Percentiles rank a stretch among this genome's conserved stretches.
These are phyloP conservation scores for Melanostoma scalare DNA, from an alignment of 2,888 invertebrate genomes.

Conservation along the genomic window DNA sequence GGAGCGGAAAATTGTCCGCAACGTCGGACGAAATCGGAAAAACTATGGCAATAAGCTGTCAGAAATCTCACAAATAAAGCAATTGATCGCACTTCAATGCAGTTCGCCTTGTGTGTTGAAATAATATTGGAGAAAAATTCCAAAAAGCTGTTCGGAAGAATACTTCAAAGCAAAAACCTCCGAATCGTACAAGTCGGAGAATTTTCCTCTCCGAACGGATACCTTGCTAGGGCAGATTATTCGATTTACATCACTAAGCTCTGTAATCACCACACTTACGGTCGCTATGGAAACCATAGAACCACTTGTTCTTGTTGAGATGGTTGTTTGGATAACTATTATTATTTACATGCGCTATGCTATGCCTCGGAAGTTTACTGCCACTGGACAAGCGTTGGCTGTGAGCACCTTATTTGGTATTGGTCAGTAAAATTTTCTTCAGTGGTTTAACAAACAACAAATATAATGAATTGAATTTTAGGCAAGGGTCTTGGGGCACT, in stretches of 20 bases:
- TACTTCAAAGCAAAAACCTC: too few species aligned
- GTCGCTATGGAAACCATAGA: constrained; percentile 88
- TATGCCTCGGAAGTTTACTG: constrained; percentile 89
- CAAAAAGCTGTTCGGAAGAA: too few species aligned
- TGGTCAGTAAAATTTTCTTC: constrained; percentile 81
- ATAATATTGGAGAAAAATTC: too few species aligned
- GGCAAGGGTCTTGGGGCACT: constrained; percentile 89
- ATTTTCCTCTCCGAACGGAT: too few species aligned
- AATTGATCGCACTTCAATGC: too few species aligned
- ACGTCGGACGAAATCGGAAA: too few species aligned
- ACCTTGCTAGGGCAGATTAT: too few species aligned
- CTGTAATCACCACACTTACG: constrained; percentile 85
- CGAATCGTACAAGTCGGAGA: too few species aligned
- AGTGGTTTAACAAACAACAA: background rate
- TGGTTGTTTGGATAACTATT: constrained; percentile 90
- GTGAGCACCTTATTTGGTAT: constrained; percentile 91
- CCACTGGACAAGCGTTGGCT: constrained; percentile 90
- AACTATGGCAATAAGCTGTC: too few species aligned
- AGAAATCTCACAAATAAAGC: too few species aligned
- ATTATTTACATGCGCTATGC: constrained; percentile 91
- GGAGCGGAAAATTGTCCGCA: too few species aligned
- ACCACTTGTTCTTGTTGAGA: constrained; percentile 89
- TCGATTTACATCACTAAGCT: constrained; percentile 86
- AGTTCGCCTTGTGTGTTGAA: too few species aligned
- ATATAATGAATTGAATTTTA: constrained; percentile 77